Percentiles rank a stretch among this genome's conserved stretches.
phyloP scores from a whole-genome alignment of 1,140 invertebrate genomes.

The Andrena cerasifolii region DNA sequence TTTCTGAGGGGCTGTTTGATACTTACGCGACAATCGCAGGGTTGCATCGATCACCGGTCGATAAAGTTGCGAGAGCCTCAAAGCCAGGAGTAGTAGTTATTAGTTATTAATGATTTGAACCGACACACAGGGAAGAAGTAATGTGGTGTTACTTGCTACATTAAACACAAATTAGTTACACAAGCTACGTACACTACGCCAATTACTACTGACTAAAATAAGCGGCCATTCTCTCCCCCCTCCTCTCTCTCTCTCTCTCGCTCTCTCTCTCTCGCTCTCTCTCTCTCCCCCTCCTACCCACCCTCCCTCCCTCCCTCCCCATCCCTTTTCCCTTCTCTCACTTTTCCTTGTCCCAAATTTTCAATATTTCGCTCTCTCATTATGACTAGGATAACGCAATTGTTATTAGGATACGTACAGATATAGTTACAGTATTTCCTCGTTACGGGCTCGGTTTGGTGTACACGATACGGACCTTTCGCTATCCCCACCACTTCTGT shows the following conservation, averaged over 20 bases:
- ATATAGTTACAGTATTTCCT: constrained; percentile 18
- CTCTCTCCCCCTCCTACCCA: neutral
- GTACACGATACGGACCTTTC: too few species aligned
- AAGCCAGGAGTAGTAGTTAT: constrained; percentile 74
- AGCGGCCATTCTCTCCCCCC: constrained; percentile 43
- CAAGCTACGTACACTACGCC: constrained; percentile 78
- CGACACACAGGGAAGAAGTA: constrained; percentile 77
- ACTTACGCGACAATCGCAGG: constrained; percentile 71
- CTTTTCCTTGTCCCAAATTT: too few species aligned
- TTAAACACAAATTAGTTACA: constrained; percentile 82
- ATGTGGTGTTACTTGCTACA: constrained; percentile 81
- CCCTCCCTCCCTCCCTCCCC: neutral
- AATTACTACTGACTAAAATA: constrained; percentile 65
- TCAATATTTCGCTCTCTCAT: neutral
- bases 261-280: neutral
- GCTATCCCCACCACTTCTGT: too few species aligned
- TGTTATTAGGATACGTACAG: constrained; percentile 8
- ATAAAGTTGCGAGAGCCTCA: constrained; percentile 76
- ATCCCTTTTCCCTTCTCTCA: neutral
- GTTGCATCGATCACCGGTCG: constrained; percentile 66
- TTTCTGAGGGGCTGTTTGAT: constrained; percentile 58
- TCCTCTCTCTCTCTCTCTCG: neutral
- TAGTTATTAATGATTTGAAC: constrained; percentile 81
- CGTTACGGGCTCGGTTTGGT: too few species aligned
- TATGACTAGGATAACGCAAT: neutral